Evolutionary conservation across 2,113 vertebrate species (phyloP).

Genomic region (Rhinoderma darwinii): DNA sequence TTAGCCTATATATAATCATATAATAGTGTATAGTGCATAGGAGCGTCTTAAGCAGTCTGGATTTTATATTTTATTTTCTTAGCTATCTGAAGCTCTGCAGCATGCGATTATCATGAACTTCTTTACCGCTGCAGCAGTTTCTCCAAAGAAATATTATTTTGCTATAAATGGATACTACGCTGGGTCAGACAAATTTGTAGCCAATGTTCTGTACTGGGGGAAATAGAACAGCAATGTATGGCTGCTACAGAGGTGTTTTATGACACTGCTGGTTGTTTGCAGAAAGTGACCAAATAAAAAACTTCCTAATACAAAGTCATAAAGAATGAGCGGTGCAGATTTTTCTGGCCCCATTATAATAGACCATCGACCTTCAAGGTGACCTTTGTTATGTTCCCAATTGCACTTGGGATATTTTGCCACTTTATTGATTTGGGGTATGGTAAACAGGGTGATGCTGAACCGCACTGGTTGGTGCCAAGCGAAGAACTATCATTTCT

Average conservation of each 20-base stretch:
- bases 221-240: constrained; percentile 34
- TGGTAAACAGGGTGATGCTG: background rate
- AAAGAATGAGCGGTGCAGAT: background rate
- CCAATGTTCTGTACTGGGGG: constrained; percentile 16
- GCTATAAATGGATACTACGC: constrained; percentile 33
- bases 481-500: constrained; percentile 37
- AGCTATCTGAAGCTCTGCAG: background rate
- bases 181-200: constrained; percentile 42
- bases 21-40: background rate
- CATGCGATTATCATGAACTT: background rate
- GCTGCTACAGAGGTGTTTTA: constrained; percentile 3
- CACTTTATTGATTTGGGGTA: constrained; percentile 5
- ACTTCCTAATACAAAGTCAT: constrained; percentile 18
- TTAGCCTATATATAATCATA: no score
- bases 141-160: constrained; percentile 37
- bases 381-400: background rate
- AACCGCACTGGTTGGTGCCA: background rate
- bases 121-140: constrained; percentile 18
- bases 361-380: constrained; percentile 15
- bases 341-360: background rate
- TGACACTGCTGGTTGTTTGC: background rate
- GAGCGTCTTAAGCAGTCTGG: background rate
- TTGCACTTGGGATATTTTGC: background rate
- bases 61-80: background rate
- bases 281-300: constrained; percentile 19